Base-by-base conservation (phyloP, 2,113 vertebrate genomes). In the Meleagris gallopavo region DNA sequence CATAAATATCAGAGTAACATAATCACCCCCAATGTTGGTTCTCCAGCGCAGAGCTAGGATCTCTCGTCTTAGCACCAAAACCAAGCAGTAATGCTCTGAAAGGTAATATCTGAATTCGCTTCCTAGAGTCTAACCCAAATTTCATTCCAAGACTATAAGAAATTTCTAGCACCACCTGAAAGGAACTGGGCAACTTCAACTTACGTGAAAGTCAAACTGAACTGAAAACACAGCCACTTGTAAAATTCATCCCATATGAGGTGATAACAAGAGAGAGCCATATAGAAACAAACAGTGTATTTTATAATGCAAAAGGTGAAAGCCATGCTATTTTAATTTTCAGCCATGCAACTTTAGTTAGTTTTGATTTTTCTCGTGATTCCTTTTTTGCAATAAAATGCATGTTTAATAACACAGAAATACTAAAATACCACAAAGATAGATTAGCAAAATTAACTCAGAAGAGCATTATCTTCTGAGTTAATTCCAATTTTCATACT, bases 401-500 rank as follows among this genome's bases (percentile, higher is more conserved):
- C 21, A 9, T 24, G 13, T 71, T 83, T 81, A 25, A 19, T 43
- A 73, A 76, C 15, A 45, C 6, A 88, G 25, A 69, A 89, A 86
- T 22, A 73, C n/a, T 38, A 48, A 65, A 79, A 18, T 14, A 55
- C 9, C 29, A 5, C 6, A 4, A 43, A 74, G 8, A 48, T 32
- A 72, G 86, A 57, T 38, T 25, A 70, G 88, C 20, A 55, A 54
- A 55, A 38, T 24, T 24, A 55, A 38, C 5, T 32, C 40, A 74
- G 10, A 92, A 89, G 87, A 87, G 19, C 40, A 74, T 30, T 36
- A 41, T 45, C 12, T 79, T 79, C 52, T 36, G 25, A 78, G 32
- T 62, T 85, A 66, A 43, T 90, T 90, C 24, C n/a, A 72, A 38
- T 95, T 93, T 86, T 91, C 74, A 85, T 89, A 79, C 71, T 58